Percentiles rank a stretch among this genome's conserved stretches.
Conservation (phyloP, 1,140 invertebrate genomes). For the Maconellicoccus hirsutus region DNA sequence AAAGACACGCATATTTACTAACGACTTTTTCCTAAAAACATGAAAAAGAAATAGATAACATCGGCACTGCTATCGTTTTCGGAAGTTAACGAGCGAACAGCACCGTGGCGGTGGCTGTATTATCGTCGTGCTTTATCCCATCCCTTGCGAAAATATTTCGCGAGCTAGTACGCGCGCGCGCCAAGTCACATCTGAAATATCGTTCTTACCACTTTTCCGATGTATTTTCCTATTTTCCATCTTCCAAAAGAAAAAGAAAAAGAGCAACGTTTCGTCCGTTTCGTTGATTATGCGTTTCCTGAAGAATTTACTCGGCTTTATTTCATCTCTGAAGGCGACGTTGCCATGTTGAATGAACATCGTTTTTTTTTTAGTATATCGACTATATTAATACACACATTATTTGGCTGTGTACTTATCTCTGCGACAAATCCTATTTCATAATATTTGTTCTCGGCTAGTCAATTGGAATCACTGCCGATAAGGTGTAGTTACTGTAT, state of each 20-base stretch:
- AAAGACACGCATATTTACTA: neutral
- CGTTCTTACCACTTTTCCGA: neutral
- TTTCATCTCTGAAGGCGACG: neutral
- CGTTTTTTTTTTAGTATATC: neutral
- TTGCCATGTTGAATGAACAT: slow-evolving; percentile 11
- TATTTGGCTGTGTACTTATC: neutral
- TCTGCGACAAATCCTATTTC: neutral
- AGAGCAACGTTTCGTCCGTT: slow-evolving; percentile 19
- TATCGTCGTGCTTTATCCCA: neutral
- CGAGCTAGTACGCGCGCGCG: neutral
- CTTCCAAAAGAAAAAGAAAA: slow-evolving; percentile 15
- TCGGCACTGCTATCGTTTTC: neutral
- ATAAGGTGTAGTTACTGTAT: no score
- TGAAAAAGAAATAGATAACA: neutral
- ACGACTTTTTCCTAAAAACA: neutral
- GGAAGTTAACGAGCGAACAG: slow-evolving; percentile 20
- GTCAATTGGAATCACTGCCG: no score
- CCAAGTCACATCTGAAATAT: neutral
- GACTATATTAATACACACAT: neutral
- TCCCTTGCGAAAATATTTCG: slow-evolving; percentile 3
- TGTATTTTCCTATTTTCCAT: neutral
- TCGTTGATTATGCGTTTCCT: slow-evolving; percentile 14
- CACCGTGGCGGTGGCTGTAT: slow-evolving; percentile 16
- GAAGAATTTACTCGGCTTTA: slow-evolving; percentile 9
- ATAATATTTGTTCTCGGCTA: no score